Evolutionary conservation across 2,888 invertebrate genomes (phyloP), one percentile per base, ranked within the genome.

Genomic region (Terebella lapidaria): DNA sequence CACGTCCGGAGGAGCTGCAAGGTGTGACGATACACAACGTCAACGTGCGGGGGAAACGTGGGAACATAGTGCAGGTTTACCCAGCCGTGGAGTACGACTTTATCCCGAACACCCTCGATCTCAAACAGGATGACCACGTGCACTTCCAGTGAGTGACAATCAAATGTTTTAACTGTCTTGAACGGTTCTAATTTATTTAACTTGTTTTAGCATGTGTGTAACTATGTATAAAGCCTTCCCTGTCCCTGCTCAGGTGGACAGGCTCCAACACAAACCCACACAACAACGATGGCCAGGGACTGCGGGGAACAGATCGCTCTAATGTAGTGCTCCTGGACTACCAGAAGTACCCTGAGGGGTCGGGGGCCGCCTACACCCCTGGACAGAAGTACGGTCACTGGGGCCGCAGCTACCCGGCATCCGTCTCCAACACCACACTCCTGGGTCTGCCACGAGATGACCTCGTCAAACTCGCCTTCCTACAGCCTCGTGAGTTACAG

Each of bases 11-110:
- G 0, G 60, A 64, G n/a, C 56, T 74, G 3, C 3, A 63, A 26
- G 69, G 60, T 27, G 63, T 54, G 1, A 66, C 60, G 1, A 74
- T 81, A 30, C 72, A 76, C 61, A 81, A 81, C 62, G 46, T 80
- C 58, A 81, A 80, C 67, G 78, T 80, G 1, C 68, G 78, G n/a
- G 81, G 81, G 4, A 80, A 80, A 62, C 63, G 81, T 25, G 80
- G 81, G 35, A 81, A 81, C 64, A 81, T 81, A 57, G 79, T 81
- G 3, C 79, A 81, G 67, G 79, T 79, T 22, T 80, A 76, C 62
- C 80, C 80, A 3, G 72, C 74, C 4, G 78, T 80, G 28, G 80
- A 80, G 66, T 80, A 80, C 61, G 80, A 80, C 68, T 79, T 76
- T 72, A 74, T 77, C 10, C 80, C 80, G 3, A 78, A 78, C 64